Evolutionary conservation across 2,888 invertebrate species (phyloP).

Genomic region (Psococerastis gibbosa): DNA sequence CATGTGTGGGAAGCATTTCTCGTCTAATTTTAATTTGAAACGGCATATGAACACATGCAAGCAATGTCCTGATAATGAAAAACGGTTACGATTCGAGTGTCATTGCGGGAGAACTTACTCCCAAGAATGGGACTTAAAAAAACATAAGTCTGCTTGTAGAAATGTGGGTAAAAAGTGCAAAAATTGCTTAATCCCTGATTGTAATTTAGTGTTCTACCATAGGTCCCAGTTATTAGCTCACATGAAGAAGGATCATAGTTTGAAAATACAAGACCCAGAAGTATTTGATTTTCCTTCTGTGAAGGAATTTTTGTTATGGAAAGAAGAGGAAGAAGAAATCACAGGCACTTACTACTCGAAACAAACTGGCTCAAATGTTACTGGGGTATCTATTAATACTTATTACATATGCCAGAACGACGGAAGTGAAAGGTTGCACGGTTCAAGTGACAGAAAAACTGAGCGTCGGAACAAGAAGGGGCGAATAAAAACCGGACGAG

Average conservation of each 20-base stretch:
- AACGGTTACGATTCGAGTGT: not conserved
- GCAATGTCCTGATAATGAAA: constrained; percentile 4
- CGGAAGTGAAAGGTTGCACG: constrained; percentile 1
- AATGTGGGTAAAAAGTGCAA: constrained; percentile 5
- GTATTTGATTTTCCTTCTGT: constrained; percentile 4
- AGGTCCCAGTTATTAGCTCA: constrained; percentile 4
- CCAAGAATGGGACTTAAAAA: constrained; percentile 8
- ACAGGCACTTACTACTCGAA: constrained; percentile 5
- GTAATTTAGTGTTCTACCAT: constrained; percentile 9
- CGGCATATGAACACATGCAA: constrained; percentile 5
- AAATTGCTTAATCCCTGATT: constrained; percentile 2
- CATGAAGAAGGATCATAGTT: constrained; percentile 7
- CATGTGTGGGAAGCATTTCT: constrained; percentile 7
- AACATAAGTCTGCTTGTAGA: not conserved
- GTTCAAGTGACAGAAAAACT: not conserved
- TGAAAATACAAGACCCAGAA: constrained; percentile 5
- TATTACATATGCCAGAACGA: constrained; percentile 7
- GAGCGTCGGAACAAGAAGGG: constrained; percentile 4
- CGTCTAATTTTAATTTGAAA: constrained; percentile 8
- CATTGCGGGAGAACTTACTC: constrained; percentile 7
- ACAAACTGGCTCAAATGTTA: constrained; percentile 6
- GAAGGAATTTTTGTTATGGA: constrained; percentile 3
- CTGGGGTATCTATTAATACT: constrained; percentile 5
- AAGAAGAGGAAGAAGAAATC: constrained; percentile 3
- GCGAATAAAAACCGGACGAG: constrained; percentile 1